Evolutionary conservation across 2,113 vertebrate genomes (phyloP).

Genomic region (Calidris pygmaea): DNA sequence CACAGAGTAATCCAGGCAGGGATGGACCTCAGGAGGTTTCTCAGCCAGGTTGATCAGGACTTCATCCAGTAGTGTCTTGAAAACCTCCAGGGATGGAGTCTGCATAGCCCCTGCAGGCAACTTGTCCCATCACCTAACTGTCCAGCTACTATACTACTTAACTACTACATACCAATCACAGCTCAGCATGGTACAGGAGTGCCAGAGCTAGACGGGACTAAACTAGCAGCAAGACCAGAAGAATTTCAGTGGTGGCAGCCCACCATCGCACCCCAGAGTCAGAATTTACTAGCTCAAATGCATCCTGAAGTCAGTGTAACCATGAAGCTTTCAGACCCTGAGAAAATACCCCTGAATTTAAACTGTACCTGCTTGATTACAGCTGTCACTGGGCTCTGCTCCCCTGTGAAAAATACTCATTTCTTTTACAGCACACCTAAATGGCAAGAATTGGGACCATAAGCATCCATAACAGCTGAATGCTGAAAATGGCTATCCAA

Average conservation of each 20-base stretch:
- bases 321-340: neutral
- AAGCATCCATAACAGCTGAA: neutral
- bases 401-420: neutral
- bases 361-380: neutral
- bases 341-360: neutral
- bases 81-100: neutral
- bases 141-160: neutral
- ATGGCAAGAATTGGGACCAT: neutral
- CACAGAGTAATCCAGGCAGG: neutral
- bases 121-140: neutral
- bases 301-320: neutral
- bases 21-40: neutral
- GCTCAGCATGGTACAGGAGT: neutral
- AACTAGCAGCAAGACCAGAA: neutral
- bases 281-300: neutral
- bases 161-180: neutral
- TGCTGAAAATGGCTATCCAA: neutral
- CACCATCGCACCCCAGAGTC: neutral
- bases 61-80: neutral
- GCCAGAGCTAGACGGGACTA: neutral
- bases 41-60: neutral
- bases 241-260: neutral
- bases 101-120: neutral
- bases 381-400: neutral
- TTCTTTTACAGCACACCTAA: neutral